Percentiles rank a stretch among this genome's conserved stretches.
Evolutionary conservation across 2,113 vertebrate genomes (phyloP).

Genomic region (Cromileptes altivelis): DNA sequence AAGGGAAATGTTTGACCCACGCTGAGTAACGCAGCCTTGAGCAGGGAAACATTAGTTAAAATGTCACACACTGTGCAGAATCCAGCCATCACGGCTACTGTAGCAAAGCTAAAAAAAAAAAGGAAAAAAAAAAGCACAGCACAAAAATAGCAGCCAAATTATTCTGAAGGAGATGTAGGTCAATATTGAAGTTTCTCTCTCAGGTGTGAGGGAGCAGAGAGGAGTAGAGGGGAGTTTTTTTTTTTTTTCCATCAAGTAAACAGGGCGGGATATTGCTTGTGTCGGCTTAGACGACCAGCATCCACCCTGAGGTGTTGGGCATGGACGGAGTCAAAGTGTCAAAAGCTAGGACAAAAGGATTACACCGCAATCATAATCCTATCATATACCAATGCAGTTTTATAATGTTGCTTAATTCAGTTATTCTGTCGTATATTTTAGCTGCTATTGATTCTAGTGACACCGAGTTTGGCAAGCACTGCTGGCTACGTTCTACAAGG

Average conservation of each 20-base stretch:
- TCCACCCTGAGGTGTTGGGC: neutral
- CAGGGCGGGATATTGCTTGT: constrained; percentile 30
- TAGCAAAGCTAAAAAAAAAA: constrained; percentile 36
- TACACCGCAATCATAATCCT: constrained; percentile 53
- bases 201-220: constrained; percentile 57
- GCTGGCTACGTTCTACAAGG: constrained; percentile 19
- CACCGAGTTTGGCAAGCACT: constrained; percentile 36
- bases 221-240: neutral
- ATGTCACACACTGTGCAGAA: constrained; percentile 75
- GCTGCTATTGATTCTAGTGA: constrained; percentile 50
- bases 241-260: constrained; percentile 42
- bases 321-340: constrained; percentile 19
- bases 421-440: constrained; percentile 52
- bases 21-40: constrained; percentile 70
- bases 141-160: constrained; percentile 82
- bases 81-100: constrained; percentile 52
- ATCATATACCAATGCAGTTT: constrained; percentile 50
- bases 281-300: constrained; percentile 9
- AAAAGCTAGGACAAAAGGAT: constrained; percentile 33
- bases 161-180: constrained; percentile 83
- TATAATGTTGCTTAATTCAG: constrained; percentile 48
- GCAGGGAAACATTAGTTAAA: constrained; percentile 78
- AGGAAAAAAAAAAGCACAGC: constrained; percentile 19
- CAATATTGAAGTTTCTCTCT: constrained; percentile 78
- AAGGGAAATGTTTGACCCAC: constrained; percentile 61